phyloP scores from a whole-genome alignment of 2,113 vertebrate species.

The Pterocles orientalis region DNA sequence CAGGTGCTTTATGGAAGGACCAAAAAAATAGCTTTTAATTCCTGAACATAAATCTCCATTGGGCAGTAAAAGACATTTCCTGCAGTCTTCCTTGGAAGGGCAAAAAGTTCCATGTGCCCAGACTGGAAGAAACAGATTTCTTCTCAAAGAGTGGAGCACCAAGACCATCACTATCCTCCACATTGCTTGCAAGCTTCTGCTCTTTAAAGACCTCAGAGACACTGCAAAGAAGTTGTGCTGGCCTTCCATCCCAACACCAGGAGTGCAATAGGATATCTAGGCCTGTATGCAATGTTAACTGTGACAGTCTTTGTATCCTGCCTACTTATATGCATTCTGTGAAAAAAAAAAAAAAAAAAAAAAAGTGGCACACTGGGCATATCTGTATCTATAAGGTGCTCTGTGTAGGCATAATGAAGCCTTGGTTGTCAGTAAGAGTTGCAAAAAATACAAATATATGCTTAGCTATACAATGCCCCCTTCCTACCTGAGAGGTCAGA shows the following conservation, averaged over 20 bases:
- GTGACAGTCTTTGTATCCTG: background rate
- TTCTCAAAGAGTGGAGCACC: background rate
- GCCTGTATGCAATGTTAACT: rapidly evolving
- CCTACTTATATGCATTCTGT: rapidly evolving
- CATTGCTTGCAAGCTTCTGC: background rate
- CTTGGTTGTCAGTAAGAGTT: background rate
- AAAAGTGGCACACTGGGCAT: rapidly evolving
- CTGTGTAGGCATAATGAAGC: background rate
- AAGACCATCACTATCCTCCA: background rate
- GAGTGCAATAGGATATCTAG: background rate
- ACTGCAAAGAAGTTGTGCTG: rapidly evolving
- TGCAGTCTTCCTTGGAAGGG: background rate
- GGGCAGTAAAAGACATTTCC: background rate
- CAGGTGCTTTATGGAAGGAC: background rate
- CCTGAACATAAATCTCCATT: background rate
- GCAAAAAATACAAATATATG: background rate
- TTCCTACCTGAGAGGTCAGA: background rate
- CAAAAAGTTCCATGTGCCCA: background rate
- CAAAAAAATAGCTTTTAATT: background rate
- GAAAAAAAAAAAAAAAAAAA: background rate
- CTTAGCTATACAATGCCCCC: background rate
- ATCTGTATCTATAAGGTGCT: background rate
- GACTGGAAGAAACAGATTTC: background rate
- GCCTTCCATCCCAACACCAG: background rate
- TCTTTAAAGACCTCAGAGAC: background rate